A percentile compares a stretch with the other conserved stretches of the same genome.
phyloP scores from a whole-genome alignment of 2,888 invertebrate genomes.

The Meiosimyza platycephala region DNA sequence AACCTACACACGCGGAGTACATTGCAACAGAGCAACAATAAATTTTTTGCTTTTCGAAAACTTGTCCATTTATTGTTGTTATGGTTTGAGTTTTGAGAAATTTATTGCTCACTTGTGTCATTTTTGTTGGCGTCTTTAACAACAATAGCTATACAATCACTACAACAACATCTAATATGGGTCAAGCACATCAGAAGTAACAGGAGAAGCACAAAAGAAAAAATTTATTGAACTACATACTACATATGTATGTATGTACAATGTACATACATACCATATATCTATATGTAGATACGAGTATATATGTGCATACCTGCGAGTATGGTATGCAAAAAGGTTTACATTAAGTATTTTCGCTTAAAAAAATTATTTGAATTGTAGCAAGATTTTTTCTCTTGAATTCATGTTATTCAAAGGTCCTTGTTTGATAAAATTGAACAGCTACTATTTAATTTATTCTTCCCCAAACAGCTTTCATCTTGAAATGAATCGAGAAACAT shows the following conservation, averaged over 20 bases:
- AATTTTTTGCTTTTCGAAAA: too few relatives aligned
- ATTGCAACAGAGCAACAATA: too few relatives aligned
- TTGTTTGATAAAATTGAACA: constrained; percentile 23
- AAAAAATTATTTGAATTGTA: not conserved
- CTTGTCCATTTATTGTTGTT: too few relatives aligned
- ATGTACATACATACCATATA: not conserved
- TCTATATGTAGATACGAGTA: not conserved
- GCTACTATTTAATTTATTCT: constrained; percentile 16
- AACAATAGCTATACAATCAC: constrained; percentile 1
- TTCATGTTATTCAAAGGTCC: constrained; percentile 22
- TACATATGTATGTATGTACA: not conserved
- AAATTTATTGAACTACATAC: not conserved
- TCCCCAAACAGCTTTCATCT: not conserved
- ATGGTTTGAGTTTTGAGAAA: too few relatives aligned
- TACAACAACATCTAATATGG: not conserved
- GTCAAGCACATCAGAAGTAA: not conserved
- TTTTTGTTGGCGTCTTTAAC: too few relatives aligned
- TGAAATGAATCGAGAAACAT: too few relatives aligned
- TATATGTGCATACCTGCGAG: not conserved
- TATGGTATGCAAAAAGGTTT: not conserved
- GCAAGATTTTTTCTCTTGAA: constrained; percentile 31
- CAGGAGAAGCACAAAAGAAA: not conserved
- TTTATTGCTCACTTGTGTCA: too few relatives aligned
- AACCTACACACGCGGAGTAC: too few relatives aligned
- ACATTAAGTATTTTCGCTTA: constrained; percentile 6